Percentiles rank a stretch among this genome's conserved stretches.
Evolutionary conservation across 37 sponge, comb jelly and placozoan genomes (phyloP).

Genomic region (Diacarnus erythraeanus): DNA sequence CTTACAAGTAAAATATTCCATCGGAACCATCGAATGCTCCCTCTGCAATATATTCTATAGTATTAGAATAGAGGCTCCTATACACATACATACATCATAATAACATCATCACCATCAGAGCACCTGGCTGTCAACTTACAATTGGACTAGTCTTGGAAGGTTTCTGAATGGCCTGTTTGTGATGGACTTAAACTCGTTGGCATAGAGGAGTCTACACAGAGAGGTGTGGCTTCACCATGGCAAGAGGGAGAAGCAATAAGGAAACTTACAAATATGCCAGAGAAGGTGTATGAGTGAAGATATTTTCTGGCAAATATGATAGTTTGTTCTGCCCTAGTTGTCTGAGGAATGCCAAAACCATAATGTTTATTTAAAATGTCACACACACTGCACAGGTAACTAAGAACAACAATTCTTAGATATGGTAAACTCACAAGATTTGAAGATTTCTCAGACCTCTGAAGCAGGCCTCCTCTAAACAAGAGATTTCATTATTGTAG

Average conservation of each 20-base stretch:
- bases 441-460: background rate
- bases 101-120: no score
- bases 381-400: no score
- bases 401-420: no score
- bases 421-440: background rate
- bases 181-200: conserved; percentile 16
- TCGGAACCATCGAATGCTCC: conserved; percentile 19
- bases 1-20: conserved; percentile 37
- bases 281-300: conserved; percentile 28
- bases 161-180: conserved; percentile 34
- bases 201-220: conserved; percentile 11
- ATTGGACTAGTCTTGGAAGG: conserved; percentile 16
- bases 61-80: conserved; percentile 28
- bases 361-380: background rate
- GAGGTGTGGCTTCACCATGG: background rate
- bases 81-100: background rate
- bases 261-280: conserved; percentile 40
- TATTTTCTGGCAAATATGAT: conserved; percentile 23
- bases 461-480: conserved; percentile 15
- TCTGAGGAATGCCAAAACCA: background rate
- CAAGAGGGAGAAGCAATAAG: background rate
- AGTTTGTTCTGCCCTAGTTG: conserved; percentile 15
- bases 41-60: conserved; percentile 36
- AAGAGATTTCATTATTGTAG: conserved; percentile 5
- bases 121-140: no score